Evolutionary conservation across 1,140 invertebrate genomes (phyloP).

Genomic region (Hyles vespertilio): DNA sequence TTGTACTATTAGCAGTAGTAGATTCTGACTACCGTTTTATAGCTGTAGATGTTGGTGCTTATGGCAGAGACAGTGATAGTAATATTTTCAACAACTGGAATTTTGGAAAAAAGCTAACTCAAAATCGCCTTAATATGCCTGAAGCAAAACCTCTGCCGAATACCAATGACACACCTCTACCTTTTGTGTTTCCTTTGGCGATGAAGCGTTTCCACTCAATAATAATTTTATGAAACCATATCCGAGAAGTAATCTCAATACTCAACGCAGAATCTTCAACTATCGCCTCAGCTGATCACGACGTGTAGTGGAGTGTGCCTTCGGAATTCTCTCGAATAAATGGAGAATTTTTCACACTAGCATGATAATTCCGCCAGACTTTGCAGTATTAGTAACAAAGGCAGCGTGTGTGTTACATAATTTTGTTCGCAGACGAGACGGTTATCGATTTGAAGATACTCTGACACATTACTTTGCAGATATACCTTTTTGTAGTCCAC

Average conservation of each 20-base stretch:
- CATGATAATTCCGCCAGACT: too few relatives aligned
- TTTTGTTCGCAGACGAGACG: too few relatives aligned
- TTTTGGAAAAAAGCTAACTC: slow-evolving; percentile 18
- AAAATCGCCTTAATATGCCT: slow-evolving; percentile 18
- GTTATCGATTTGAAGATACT: too few relatives aligned
- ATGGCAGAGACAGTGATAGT: slow-evolving; percentile 56
- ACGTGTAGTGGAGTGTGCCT: too few relatives aligned
- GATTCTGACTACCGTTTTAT: slow-evolving; percentile 71
- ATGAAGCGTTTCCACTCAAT: slow-evolving; percentile 64
- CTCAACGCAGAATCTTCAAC: too few relatives aligned
- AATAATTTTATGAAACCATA: slow-evolving; percentile 47
- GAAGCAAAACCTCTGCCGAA: slow-evolving; percentile 10
- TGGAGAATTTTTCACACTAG: too few relatives aligned
- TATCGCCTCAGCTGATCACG: too few relatives aligned
- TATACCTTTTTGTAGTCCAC: too few relatives aligned
- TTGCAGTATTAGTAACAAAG: too few relatives aligned
- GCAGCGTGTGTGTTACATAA: too few relatives aligned
- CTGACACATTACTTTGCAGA: too few relatives aligned
- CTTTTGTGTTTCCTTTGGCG: slow-evolving; percentile 53
- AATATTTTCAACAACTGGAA: slow-evolving; percentile 28
- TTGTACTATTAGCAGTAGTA: slow-evolving; percentile 37
- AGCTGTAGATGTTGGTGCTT: slow-evolving; percentile 62
- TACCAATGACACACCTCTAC: slow-evolving; percentile 8
- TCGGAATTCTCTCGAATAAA: too few relatives aligned
- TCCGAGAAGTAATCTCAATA: slow-evolving; percentile 13